A percentile compares a stretch with the other conserved stretches of the same genome.
Conservation (phyloP, 2,797 vertebrate species). For the Oceanodroma leucorhoa region DNA sequence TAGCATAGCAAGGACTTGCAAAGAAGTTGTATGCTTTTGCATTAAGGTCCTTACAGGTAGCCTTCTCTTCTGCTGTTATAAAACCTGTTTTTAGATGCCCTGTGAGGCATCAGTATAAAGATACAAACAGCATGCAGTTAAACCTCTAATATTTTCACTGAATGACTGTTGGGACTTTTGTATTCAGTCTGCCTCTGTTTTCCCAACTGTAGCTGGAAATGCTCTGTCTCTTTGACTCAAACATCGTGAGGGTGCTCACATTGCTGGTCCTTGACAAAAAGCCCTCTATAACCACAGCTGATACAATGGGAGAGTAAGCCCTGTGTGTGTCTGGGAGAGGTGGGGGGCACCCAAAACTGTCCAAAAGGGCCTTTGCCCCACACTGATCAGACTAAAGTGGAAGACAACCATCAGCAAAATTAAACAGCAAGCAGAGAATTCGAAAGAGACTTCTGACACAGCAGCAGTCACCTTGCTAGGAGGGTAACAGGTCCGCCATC, state of each 20-base stretch:
- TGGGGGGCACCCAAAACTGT: not conserved
- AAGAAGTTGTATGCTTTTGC: not conserved
- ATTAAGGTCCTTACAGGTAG: not conserved
- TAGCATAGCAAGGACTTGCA: not conserved
- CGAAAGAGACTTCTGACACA: not conserved
- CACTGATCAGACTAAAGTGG: not conserved
- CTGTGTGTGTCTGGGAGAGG: not conserved
- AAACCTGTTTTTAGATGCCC: not conserved
- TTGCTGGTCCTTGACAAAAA: not conserved
- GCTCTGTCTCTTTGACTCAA: not conserved
- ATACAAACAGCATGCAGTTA: not conserved
- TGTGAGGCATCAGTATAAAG: not conserved
- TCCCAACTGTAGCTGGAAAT: not conserved
- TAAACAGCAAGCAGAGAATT: not conserved
- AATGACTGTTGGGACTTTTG: not conserved
- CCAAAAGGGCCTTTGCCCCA: not conserved
- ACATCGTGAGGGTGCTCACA: rapidly evolving
- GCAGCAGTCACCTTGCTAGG: not conserved
- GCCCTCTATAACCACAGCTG: not conserved
- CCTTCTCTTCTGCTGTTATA: not conserved
- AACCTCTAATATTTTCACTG: not conserved
- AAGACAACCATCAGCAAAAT: not conserved
- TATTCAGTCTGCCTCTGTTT: not conserved
- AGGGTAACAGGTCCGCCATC: not conserved
- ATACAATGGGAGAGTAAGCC: not conserved